Evolutionary conservation across 2,113 vertebrate genomes (phyloP), one percentile per base, ranked within the genome.

Genomic region (Gallinago jamesoni): DNA sequence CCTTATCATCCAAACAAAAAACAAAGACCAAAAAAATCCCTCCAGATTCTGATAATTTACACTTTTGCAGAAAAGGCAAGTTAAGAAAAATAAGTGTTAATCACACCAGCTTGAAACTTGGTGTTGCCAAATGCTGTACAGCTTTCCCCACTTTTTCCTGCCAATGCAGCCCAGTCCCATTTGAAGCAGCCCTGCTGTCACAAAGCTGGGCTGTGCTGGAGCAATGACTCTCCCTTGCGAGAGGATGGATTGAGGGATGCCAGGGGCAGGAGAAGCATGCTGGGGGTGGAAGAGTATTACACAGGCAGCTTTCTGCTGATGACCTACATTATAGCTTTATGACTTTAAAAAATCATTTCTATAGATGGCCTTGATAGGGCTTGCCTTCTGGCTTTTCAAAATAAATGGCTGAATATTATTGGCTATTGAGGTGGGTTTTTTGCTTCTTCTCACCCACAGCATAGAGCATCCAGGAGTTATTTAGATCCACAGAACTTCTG

Each of bases 281-380:
- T 0, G 0, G 4, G 28, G 12, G 33, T 19, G 27, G 14, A 63
- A 66, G 20, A 70, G 21, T 4, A 2, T 48, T 80, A 57, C 50
- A 43, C 10, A 47, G 24, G 41, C 75, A 85, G 25, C 24, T 87
- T 12, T 72, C 87, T 85, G 33, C 53, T 73, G 27, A 68, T 48
- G 70, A 73, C 64, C 33, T 33, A 52, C 31, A 9, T 28, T 84
- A 84, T 75, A 94, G 74, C 67, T 91, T 97, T 96, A 91, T 82
- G 94, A 95, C 89, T 95, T 87, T 92, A 84, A 94, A 92, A 93
- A 95, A n/a, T 83, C 37, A 56, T 39, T 59, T 98, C 95, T 97
- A 64, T 48, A 87, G 92, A 72, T 88, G 90, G 96, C 84, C 62
- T 93, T 93, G 92, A 95, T 77, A 80, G 79, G 83, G 27, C 62